These are phyloP conservation scores for Imbricaverruca yamaguchii DNA, from an alignment of 2,888 invertebrate species.

Conservation along the genomic window DNA sequence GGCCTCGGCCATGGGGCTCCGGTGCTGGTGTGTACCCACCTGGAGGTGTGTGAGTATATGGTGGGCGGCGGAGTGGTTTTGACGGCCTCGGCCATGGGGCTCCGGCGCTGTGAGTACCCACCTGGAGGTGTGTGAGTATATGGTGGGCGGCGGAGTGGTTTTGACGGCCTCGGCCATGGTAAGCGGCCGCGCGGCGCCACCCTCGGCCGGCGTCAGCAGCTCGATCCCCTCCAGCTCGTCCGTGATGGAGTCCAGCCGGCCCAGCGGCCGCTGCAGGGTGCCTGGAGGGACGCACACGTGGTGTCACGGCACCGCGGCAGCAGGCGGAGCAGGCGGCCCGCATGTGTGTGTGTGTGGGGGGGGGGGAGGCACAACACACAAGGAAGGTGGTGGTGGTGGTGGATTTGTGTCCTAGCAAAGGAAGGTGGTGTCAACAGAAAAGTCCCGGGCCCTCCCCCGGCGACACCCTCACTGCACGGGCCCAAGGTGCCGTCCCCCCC, in stretches of 20 bases:
- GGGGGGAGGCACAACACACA: too few species aligned
- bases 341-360: too few species aligned
- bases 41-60: conserved; percentile 18
- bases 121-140: conserved; percentile 17
- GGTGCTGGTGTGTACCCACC: too few species aligned
- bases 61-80: background rate
- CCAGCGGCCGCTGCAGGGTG: conserved; percentile 12
- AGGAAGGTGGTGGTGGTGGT: too few species aligned
- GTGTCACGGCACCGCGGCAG: too few species aligned
- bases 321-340: too few species aligned
- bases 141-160: conserved; percentile 1
- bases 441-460: too few species aligned
- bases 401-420: too few species aligned
- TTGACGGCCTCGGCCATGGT: conserved; percentile 5
- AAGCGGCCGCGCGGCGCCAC: background rate
- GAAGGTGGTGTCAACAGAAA: too few species aligned
- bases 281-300: background rate
- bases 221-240: background rate
- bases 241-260: background rate
- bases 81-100: conserved; percentile 2
- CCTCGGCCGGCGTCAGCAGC: conserved; percentile 13
- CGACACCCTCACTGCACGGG: too few species aligned
- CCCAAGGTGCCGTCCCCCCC: background rate
- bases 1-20: background rate
- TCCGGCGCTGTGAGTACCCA: background rate